Evolutionary conservation across 2,797 vertebrate species (phyloP), one percentile per base, ranked within the genome.

Genomic region (Dryobates pubescens): DNA sequence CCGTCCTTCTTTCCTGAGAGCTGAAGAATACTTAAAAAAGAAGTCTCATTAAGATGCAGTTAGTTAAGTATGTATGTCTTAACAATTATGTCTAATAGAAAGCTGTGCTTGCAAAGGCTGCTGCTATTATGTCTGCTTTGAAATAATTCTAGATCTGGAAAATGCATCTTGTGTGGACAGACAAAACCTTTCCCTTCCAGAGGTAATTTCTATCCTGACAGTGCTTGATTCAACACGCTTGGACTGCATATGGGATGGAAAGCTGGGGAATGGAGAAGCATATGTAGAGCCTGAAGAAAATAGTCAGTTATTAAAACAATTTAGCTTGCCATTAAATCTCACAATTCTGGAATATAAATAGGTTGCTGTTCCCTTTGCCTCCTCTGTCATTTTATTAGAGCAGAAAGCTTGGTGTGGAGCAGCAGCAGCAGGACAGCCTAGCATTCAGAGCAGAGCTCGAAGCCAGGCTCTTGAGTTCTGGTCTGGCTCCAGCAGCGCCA

Each of bases 271-370:
- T 26, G 54, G 86, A 91, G 85, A 56, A 79, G 32, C 76, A 43
- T 86, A 67, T 86, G 70, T 68, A 89, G 71, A 89, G 94, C 94
- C 93, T 92, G 89, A 91, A 94, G 94, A 94, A 96, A 96, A 90
- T 29, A 94, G 86, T 82, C 73, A 92, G 85, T 92, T 93, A 96
- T 94, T 96, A 94, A 95, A 96, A 88, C 90, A 95, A 95, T 96
- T 96, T 95, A 92, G 69, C 78, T 93, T 6, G 49, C 74, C 88
- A 95, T 94, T 95, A 94, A 88, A 94, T 90, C 86, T 94, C 64
- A 78, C 49, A 53, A 45, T 84, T 95, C 89, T 84, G 84, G 20
- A 95, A 89, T 94, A 91, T 68, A 84, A 95, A 89, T 81, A 76
- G 54, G 71, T 76, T 94, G 16, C 18, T 94, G 26, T 93, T 89